Evolutionary conservation across 2,113 vertebrate genomes (phyloP).

Genomic region (Uria aalge): DNA sequence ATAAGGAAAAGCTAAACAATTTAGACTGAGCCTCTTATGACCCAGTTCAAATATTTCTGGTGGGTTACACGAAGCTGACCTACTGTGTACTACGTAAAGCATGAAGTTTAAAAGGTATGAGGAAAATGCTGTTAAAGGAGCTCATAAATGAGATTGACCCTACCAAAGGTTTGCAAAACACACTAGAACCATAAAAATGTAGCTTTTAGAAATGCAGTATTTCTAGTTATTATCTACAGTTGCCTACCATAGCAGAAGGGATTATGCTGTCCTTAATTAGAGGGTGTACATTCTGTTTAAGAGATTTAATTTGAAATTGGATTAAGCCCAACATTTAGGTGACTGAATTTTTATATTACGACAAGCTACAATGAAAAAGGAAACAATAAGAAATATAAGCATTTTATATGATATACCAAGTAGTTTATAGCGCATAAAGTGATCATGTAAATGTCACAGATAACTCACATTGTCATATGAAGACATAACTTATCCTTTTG

Average conservation of each 20-base stretch:
- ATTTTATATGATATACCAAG: constrained; percentile 29
- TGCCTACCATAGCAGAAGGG: neutral
- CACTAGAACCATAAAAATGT: constrained; percentile 57
- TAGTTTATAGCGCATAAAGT: constrained; percentile 21
- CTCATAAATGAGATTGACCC: constrained; percentile 69
- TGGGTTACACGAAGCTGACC: constrained; percentile 34
- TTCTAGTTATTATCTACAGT: constrained; percentile 58
- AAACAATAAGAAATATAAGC: constrained; percentile 39
- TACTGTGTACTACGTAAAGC: constrained; percentile 43
- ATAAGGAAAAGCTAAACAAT: constrained; percentile 27
- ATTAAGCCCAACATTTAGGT: constrained; percentile 29
- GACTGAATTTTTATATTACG: constrained; percentile 28
- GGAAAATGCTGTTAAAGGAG: constrained; percentile 67
- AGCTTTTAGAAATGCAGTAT: constrained; percentile 20
- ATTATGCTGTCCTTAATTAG: constrained; percentile 53
- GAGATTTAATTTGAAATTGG: constrained; percentile 64
- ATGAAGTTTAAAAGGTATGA: constrained; percentile 59
- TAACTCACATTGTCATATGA: neutral
- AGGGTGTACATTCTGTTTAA: constrained; percentile 28
- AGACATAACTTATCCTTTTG: neutral
- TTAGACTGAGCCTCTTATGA: constrained; percentile 53
- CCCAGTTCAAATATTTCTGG: constrained; percentile 50
- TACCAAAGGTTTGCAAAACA: constrained; percentile 66
- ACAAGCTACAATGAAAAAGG: constrained; percentile 17
- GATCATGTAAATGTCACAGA: constrained; percentile 14